phyloP scores from a whole-genome alignment of 2,113 vertebrate genomes.

The Pterocles gutturalis region DNA sequence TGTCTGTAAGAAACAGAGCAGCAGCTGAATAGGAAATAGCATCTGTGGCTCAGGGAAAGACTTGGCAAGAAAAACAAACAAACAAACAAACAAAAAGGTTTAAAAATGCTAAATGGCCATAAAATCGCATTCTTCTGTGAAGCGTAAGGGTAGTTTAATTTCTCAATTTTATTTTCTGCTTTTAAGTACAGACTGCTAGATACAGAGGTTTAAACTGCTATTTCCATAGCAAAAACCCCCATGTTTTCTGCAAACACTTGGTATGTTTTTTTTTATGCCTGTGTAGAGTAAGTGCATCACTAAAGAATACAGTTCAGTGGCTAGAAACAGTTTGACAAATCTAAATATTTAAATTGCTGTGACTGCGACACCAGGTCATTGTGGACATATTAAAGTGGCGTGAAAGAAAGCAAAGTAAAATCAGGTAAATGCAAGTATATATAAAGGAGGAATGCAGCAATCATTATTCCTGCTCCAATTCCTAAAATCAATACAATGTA shows the following conservation, averaged over 20 bases:
- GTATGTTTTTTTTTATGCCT: neutral
- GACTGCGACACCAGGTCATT: neutral
- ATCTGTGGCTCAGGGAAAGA: conserved; percentile 59
- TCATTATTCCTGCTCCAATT: neutral
- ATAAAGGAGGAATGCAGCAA: neutral
- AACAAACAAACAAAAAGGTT: conserved; percentile 45
- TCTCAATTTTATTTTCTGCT: conserved; percentile 47
- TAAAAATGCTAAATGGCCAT: conserved; percentile 51
- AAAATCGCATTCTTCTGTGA: conserved; percentile 49
- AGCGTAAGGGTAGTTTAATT: neutral
- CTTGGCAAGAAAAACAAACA: conserved; percentile 66
- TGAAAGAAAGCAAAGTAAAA: neutral
- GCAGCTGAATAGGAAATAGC: conserved; percentile 65
- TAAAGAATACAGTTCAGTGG: neutral
- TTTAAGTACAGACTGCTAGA: conserved; percentile 23
- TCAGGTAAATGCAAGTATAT: neutral
- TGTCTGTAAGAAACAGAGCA: conserved; percentile 57
- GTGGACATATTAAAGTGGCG: neutral
- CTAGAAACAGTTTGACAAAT: neutral
- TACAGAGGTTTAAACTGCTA: neutral
- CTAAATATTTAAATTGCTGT: neutral
- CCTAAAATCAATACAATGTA: neutral
- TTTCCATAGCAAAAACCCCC: neutral
- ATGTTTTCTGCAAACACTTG: neutral
- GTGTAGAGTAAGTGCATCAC: neutral